Base-by-base conservation (phyloP, 2,888 invertebrate genomes). In the Nineta flava region DNA sequence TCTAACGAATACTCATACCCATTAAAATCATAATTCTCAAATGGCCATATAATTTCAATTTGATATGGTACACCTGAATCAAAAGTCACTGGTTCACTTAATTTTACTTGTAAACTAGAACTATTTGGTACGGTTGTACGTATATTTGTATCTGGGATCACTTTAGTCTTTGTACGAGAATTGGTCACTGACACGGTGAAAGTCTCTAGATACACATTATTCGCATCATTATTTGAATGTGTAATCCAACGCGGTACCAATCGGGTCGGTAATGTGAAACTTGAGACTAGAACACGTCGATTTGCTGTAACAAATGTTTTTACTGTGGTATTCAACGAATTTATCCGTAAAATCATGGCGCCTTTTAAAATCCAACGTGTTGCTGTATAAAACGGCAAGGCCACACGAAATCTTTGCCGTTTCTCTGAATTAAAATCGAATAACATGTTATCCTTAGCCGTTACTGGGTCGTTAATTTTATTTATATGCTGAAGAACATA, bases 361-460 rank as follows among this genome's bases (percentile, higher is more conserved):
- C 49, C 49, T 44, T 49, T 49, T 5, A 49, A 21, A 19, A 49
- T 49, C 49, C 49, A 49, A 13, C 49, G 19, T 7, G 49, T 44
- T 4, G 49, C 49, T 2, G 49, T 49, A 17, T 49, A 40, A 13
- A 21, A 49, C 9, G 49, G 49, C 9, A 49, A 16, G 2, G 44
- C 40, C 1, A 49, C 49, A 13, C 38, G 42, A n/a, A 44, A 45
- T 19, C 49, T 17, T 44, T 44, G 44, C 12, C 31, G 40, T 7
- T 35, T 13, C 17, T 49, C 38, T 13, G 35, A 47, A 35, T 38
- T 38, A 7, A 47, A 19, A n/a, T 38, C 47, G 6, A 35, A 35
- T 17, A 47, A 34, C 38, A 47, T 44, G 13, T 46, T 46, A 38
- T 47, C 35, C 16, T 15, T 17, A 4, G 26, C 13, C 21, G 13